Evolutionary conservation across 1,140 invertebrate genomes (phyloP).

Genomic region (Lordiphosa mommai): DNA sequence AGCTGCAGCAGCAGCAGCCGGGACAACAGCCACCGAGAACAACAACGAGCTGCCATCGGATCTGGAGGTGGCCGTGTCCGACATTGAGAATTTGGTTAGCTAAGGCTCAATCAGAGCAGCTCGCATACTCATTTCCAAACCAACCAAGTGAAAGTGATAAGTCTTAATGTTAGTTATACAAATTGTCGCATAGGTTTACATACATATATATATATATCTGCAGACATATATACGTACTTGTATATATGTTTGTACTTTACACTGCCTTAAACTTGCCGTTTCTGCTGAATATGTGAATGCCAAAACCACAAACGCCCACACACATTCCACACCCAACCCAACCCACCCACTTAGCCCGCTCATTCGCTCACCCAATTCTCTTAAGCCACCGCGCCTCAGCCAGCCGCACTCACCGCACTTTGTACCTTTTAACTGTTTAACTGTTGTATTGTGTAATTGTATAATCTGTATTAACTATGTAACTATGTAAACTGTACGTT

Average conservation of each 20-base stretch:
- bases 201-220: slow-evolving; percentile 50
- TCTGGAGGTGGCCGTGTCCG: slow-evolving; percentile 76
- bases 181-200: slow-evolving; percentile 74
- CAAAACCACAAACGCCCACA: slow-evolving; percentile 45
- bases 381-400: slow-evolving; percentile 43
- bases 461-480: slow-evolving; percentile 21
- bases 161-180: slow-evolving; percentile 77
- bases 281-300: slow-evolving; percentile 73
- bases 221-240: slow-evolving; percentile 40
- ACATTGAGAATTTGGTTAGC: slow-evolving; percentile 79
- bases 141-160: slow-evolving; percentile 77
- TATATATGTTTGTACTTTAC: slow-evolving; percentile 64
- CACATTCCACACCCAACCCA: slow-evolving; percentile 11
- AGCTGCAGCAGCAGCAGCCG: slow-evolving; percentile 18
- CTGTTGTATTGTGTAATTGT: slow-evolving; percentile 56
- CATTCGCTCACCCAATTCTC: slow-evolving; percentile 14
- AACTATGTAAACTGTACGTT: slow-evolving; percentile 20
- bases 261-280: slow-evolving; percentile 77
- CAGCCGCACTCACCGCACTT: slow-evolving; percentile 72
- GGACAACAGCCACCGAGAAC: slow-evolving; percentile 23
- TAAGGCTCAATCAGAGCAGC: slow-evolving; percentile 66
- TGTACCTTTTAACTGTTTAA: slow-evolving; percentile 67
- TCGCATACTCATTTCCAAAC: slow-evolving; percentile 21
- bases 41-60: slow-evolving; percentile 71
- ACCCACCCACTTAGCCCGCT: slow-evolving; percentile 16